Percentiles rank a stretch among this genome's conserved stretches.
Evolutionary conservation across 1,140 invertebrate species (phyloP).

Genomic region (Ceratosolen solmsi): DNA sequence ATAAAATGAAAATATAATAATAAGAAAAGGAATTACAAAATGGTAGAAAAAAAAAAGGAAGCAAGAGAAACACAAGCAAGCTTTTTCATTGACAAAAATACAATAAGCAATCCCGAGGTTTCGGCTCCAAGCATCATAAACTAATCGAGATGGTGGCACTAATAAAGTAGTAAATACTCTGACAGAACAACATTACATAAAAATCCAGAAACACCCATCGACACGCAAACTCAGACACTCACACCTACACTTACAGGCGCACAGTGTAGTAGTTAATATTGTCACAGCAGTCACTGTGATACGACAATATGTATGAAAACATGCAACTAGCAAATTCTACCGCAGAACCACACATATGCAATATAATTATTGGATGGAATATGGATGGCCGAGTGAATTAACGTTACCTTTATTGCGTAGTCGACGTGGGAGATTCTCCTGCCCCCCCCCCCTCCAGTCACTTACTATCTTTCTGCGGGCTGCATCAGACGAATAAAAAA

Average conservation of each 20-base stretch:
- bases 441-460: background rate
- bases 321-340: slow-evolving; percentile 10
- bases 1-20: too few relatives aligned
- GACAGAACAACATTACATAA: background rate
- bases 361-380: background rate
- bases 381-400: slow-evolving; percentile 7
- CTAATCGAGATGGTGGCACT: background rate
- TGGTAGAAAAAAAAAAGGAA: slow-evolving; percentile 8
- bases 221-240: background rate
- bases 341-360: background rate
- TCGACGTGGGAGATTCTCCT: background rate
- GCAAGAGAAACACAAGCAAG: slow-evolving; percentile 33
- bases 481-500: background rate
- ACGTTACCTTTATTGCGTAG: slow-evolving; percentile 41
- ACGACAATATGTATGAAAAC: slow-evolving; percentile 1
- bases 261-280: background rate
- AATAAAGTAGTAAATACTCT: background rate
- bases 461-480: slow-evolving; percentile 21
- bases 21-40: too few relatives aligned
- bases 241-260: too few relatives aligned
- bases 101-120: background rate
- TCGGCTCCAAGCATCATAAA: slow-evolving; percentile 23
- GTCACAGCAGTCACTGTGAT: slow-evolving; percentile 37
- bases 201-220: background rate
- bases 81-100: slow-evolving; percentile 19